These are phyloP conservation scores for Alloscopus bannaensis DNA, from an alignment of 2,888 invertebrate genomes.

Conservation along the genomic window DNA sequence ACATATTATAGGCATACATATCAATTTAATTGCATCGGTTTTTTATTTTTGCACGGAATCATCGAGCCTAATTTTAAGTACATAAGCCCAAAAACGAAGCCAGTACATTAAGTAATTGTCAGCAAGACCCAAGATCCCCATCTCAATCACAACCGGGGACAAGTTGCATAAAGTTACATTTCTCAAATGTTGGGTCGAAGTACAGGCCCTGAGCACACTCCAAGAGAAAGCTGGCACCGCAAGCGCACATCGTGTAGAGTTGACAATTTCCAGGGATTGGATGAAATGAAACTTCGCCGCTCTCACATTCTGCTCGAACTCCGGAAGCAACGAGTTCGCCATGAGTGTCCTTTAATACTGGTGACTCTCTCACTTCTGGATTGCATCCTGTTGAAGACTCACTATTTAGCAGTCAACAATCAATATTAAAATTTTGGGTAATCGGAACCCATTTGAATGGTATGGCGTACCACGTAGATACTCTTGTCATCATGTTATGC, in stretches of 20 bases:
- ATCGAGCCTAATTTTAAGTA: too few relatives aligned
- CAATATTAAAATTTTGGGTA: too few relatives aligned
- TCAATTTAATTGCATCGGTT: too few relatives aligned
- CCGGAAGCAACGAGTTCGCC: too few relatives aligned
- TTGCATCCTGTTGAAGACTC: constrained; percentile 19
- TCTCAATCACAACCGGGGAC: constrained; percentile 55
- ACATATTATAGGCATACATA: too few relatives aligned
- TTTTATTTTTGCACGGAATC: too few relatives aligned
- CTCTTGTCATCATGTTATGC: constrained; percentile 67
- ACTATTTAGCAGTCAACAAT: constrained; percentile 2
- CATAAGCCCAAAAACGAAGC: too few relatives aligned
- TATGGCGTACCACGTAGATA: constrained; percentile 67
- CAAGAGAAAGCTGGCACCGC: constrained; percentile 60
- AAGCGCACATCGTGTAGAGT: constrained; percentile 67
- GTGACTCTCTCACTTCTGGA: constrained; percentile 2
- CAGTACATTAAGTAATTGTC: too few relatives aligned
- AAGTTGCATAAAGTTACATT: constrained; percentile 68
- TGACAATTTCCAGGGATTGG: constrained; percentile 62
- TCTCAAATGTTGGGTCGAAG: constrained; percentile 64
- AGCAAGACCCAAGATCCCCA: too few relatives aligned
- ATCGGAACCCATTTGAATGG: too few relatives aligned
- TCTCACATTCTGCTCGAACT: constrained; percentile 48
- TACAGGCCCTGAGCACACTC: constrained; percentile 68
- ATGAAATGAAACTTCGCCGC: constrained; percentile 63
- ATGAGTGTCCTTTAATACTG: too few relatives aligned